phyloP scores from a whole-genome alignment of 2,113 vertebrate species.

The Indri indri region DNA sequence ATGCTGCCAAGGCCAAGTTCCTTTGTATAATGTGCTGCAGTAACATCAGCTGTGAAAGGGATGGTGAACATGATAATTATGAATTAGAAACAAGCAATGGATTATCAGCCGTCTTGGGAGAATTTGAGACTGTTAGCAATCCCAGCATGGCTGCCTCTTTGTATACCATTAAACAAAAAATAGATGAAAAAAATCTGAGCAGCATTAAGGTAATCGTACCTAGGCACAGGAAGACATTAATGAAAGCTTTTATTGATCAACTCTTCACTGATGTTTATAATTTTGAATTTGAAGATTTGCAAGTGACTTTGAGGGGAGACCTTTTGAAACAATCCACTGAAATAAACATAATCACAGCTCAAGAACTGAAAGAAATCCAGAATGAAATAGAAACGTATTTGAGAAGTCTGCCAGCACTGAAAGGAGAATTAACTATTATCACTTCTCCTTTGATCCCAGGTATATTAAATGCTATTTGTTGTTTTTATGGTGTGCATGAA shows the following conservation, averaged over 20 bases:
- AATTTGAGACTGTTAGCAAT: conserved; percentile 79
- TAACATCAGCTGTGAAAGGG: conserved; percentile 55
- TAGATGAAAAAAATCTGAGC: conserved; percentile 87
- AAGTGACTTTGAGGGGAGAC: conserved; percentile 56
- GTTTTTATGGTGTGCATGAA: conserved; percentile 13
- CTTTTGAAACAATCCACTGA: conserved; percentile 43
- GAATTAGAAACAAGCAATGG: conserved; percentile 51
- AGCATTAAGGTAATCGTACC: conserved; percentile 85
- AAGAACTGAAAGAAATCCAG: conserved; percentile 61
- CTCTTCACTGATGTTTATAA: conserved; percentile 91
- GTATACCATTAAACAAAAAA: conserved; percentile 88
- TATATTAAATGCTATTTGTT: conserved; percentile 68
- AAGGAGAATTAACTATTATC: conserved; percentile 87
- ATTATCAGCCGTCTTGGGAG: conserved; percentile 69
- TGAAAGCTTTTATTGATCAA: conserved; percentile 84
- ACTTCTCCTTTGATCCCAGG: conserved; percentile 92
- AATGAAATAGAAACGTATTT: conserved; percentile 86
- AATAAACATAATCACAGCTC: neutral
- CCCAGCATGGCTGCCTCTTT: conserved; percentile 82
- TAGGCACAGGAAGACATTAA: conserved; percentile 76
- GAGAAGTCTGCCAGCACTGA: conserved; percentile 87
- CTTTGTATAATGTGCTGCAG: conserved; percentile 80
- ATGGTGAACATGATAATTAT: neutral
- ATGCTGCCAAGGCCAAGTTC: conserved; percentile 55
- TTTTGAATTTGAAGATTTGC: conserved; percentile 85